A percentile compares a stretch with the other conserved stretches of the same genome.
phyloP scores from a whole-genome alignment of 2,797 vertebrate species.

The Acanthis flammea region DNA sequence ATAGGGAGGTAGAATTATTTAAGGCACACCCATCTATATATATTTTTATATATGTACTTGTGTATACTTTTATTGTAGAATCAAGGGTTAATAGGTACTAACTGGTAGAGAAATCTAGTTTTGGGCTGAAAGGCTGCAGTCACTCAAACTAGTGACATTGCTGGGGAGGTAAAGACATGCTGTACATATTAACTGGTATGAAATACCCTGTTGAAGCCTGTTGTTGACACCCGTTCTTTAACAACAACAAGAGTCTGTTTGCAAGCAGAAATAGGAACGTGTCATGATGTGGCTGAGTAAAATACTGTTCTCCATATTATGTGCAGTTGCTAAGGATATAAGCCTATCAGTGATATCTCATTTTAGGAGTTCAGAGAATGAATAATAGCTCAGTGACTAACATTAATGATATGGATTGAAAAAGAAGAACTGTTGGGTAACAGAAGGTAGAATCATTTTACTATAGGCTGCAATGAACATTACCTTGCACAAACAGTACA shows the following conservation, averaged over 20 bases:
- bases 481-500: slow-evolving; percentile 66
- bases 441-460: slow-evolving; percentile 70
- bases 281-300: slow-evolving; percentile 33
- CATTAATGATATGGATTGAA: slow-evolving; percentile 70
- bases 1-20: not conserved
- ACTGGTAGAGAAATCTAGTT: not conserved
- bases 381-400: slow-evolving; percentile 75
- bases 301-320: slow-evolving; percentile 51
- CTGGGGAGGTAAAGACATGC: not conserved
- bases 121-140: not conserved
- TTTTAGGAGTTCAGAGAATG: slow-evolving; percentile 66
- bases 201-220: slow-evolving; percentile 29
- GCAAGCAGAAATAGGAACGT: slow-evolving; percentile 42
- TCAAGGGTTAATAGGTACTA: not conserved
- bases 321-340: slow-evolving; percentile 68
- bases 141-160: not conserved
- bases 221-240: slow-evolving; percentile 9
- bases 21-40: not conserved
- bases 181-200: slow-evolving; percentile 8
- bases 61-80: not conserved
- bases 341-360: slow-evolving; percentile 50
- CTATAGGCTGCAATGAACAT: slow-evolving; percentile 52
- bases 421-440: slow-evolving; percentile 64
- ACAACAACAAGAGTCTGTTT: slow-evolving; percentile 46
- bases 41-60: not conserved